These are phyloP conservation scores for Dryococelus australis DNA, from an alignment of 2,888 invertebrate genomes.

Conservation along the genomic window DNA sequence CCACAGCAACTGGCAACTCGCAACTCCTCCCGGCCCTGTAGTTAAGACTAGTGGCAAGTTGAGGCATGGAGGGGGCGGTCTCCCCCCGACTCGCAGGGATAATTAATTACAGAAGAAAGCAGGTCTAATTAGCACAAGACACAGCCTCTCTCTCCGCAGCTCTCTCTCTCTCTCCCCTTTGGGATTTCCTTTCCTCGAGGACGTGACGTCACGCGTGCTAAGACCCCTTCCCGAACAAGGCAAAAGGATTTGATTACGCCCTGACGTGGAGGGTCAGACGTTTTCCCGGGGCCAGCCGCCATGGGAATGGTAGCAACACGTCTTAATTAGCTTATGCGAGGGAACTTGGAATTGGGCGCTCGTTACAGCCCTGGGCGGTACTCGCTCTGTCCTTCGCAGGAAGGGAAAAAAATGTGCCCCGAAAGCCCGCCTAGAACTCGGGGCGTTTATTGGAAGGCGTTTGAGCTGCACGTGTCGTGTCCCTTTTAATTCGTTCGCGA, in stretches of 20 bases:
- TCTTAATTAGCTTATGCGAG: slow-evolving; percentile 8
- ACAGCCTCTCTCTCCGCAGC: background rate
- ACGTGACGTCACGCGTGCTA: slow-evolving; percentile 23
- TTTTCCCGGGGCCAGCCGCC: background rate
- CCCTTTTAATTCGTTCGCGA: no score
- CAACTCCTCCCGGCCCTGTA: slow-evolving; percentile 18
- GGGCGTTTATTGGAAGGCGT: no score
- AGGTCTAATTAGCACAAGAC: slow-evolving; percentile 30
- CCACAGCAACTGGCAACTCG: background rate
- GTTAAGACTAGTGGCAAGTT: slow-evolving; percentile 24
- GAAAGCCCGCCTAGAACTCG: no score
- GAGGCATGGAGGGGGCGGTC: slow-evolving; percentile 18
- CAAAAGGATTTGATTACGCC: slow-evolving; percentile 22
- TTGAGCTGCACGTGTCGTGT: no score
- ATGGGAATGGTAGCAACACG: background rate
- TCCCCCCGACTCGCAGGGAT: background rate
- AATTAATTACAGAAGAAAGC: slow-evolving; percentile 29
- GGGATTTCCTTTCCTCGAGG: slow-evolving; percentile 25
- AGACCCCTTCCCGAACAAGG: background rate
- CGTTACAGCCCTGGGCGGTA: background rate
- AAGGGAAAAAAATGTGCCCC: no score
- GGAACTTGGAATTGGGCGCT: background rate
- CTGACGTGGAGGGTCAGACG: background rate
- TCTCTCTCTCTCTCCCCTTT: background rate
- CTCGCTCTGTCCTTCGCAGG: no score